Conservation (phyloP, 2,888 invertebrate genomes). For the Tinea pellionella region DNA sequence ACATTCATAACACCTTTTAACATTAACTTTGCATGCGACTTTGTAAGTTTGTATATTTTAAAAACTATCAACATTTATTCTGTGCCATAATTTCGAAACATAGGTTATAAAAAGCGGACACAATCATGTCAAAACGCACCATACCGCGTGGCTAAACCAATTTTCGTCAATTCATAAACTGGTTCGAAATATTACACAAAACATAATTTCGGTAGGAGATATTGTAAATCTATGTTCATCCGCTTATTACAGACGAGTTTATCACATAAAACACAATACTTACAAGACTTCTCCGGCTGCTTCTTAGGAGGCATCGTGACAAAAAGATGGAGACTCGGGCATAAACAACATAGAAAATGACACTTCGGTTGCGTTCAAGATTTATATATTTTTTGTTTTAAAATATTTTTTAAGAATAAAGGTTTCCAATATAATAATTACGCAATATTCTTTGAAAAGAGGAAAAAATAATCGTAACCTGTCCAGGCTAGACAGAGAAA, state of each 20-base stretch:
- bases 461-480: too few species aligned
- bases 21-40: too few species aligned
- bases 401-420: too few species aligned
- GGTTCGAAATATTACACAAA: neutral
- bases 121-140: neutral
- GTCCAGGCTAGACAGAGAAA: too few species aligned
- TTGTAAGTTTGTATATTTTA: too few species aligned
- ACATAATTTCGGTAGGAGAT: neutral
- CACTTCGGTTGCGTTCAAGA: constrained; percentile 9
- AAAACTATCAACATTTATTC: too few species aligned
- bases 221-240: neutral
- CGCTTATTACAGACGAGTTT: neutral
- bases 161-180: neutral
- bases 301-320: constrained; percentile 87
- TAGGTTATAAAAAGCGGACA: neutral
- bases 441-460: too few species aligned
- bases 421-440: too few species aligned
- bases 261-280: constrained; percentile 3
- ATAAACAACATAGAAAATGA: constrained; percentile 13
- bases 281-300: constrained; percentile 88
- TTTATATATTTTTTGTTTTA: too few species aligned
- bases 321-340: constrained; percentile 51
- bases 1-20: too few species aligned
- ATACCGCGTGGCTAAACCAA: constrained; percentile 41
- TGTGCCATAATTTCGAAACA: neutral